Percentiles rank a stretch among this genome's conserved stretches.
Conservation (phyloP, 2,888 invertebrate species). For the Antheraea yamamai region DNA sequence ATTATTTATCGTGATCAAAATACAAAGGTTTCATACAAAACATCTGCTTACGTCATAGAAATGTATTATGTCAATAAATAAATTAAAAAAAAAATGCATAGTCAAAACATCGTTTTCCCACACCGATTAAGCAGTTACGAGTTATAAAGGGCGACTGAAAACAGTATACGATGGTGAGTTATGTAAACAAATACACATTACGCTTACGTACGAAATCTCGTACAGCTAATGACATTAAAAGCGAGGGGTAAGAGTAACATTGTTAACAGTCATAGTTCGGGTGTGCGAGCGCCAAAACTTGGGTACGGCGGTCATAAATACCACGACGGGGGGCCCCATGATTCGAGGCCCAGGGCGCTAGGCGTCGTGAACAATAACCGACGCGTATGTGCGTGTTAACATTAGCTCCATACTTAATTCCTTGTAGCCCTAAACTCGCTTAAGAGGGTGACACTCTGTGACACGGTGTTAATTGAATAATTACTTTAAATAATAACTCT, state of each 20-base stretch:
- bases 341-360: slow-evolving; percentile 41
- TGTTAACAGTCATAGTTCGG: slow-evolving; percentile 77
- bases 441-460: slow-evolving; percentile 76
- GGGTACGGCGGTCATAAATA: slow-evolving; percentile 74
- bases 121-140: slow-evolving; percentile 67
- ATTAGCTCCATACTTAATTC: slow-evolving; percentile 78
- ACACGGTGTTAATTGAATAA: slow-evolving; percentile 81
- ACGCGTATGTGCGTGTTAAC: slow-evolving; percentile 77
- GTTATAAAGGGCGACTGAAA: slow-evolving; percentile 66
- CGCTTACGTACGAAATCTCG: slow-evolving; percentile 74
- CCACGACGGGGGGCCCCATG: slow-evolving; percentile 65
- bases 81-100: slow-evolving; percentile 48
- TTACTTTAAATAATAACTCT: slow-evolving; percentile 80
- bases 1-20: slow-evolving; percentile 18
- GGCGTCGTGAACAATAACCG: slow-evolving; percentile 61
- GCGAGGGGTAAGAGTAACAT: slow-evolving; percentile 77
- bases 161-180: slow-evolving; percentile 63
- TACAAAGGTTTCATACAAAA: slow-evolving; percentile 28
- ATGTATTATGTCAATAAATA: slow-evolving; percentile 55
- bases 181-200: slow-evolving; percentile 79
- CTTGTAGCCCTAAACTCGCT: slow-evolving; percentile 78
- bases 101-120: slow-evolving; percentile 73
- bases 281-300: slow-evolving; percentile 77
- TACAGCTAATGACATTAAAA: slow-evolving; percentile 78
- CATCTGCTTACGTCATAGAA: slow-evolving; percentile 57